These are phyloP conservation scores for Cydia pomonella DNA, from an alignment of 1,140 invertebrate species.

Conservation along the genomic window DNA sequence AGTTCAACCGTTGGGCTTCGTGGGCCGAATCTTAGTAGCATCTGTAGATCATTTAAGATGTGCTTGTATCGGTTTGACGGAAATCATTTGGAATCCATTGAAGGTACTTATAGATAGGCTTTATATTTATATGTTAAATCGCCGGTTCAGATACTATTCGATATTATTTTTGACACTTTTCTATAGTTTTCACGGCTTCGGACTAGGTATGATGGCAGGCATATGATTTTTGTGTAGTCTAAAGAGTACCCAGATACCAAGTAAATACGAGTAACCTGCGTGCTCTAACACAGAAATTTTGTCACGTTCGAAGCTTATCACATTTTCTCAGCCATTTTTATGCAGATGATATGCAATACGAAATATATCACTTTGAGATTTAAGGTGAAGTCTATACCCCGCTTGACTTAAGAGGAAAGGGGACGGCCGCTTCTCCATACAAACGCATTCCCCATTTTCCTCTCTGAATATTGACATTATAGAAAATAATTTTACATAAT, in stretches of 20 bases:
- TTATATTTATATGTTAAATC: not conserved
- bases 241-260: not conserved
- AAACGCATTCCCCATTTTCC: too few species aligned
- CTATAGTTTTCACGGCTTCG: too few species aligned
- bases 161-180: too few species aligned
- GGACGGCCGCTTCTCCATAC: too few species aligned
- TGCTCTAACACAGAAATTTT: not conserved
- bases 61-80: not conserved
- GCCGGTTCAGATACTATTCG: too few species aligned
- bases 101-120: not conserved
- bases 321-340: not conserved
- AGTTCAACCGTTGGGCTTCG: not conserved
- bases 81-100: not conserved
- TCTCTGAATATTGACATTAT: too few species aligned
- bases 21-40: not conserved
- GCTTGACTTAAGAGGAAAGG: not conserved
- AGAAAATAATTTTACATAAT: too few species aligned
- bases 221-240: too few species aligned
- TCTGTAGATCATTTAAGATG: not conserved
- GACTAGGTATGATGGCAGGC: too few species aligned
- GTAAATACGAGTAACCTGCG: not conserved
- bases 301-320: not conserved
- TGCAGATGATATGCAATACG: not conserved
- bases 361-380: not conserved
- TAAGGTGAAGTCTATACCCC: not conserved